These are phyloP conservation scores for Pseudolaguvia tuberculata DNA, from an alignment of 2,113 vertebrate genomes.

Conservation along the genomic window DNA sequence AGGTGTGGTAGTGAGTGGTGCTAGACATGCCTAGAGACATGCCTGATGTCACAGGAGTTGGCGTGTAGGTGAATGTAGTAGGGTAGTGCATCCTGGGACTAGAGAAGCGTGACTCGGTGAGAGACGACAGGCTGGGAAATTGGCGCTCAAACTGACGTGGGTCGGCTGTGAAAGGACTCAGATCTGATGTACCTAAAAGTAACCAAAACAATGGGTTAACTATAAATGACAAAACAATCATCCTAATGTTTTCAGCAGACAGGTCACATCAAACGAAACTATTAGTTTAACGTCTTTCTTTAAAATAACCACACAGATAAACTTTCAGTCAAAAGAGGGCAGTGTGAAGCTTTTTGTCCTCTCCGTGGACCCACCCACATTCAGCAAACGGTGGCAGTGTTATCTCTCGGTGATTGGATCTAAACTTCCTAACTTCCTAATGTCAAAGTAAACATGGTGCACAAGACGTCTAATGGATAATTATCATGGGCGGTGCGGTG, in stretches of 20 bases:
- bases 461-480: not conserved
- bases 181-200: conserved; percentile 89
- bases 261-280: not conserved
- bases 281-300: not conserved
- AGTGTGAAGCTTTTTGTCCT: conserved; percentile 8
- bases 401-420: conserved; percentile 1
- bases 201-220: not conserved
- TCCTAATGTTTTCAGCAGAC: not conserved
- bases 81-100: conserved; percentile 99
- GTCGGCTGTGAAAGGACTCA: conserved; percentile 88
- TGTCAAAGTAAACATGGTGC: conserved; percentile 28
- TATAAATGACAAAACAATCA: no score
- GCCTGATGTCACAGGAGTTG: conserved; percentile 90
- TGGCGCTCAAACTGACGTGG: conserved; percentile 78
- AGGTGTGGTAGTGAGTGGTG: conserved; percentile 98
- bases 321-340: conserved; percentile 33
- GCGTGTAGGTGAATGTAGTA: conserved; percentile 95
- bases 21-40: conserved; percentile 84
- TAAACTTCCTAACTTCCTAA: conserved; percentile 10
- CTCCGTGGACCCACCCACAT: not conserved
- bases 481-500: no score
- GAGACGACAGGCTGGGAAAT: conserved; percentile 93
- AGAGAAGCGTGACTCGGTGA: conserved; percentile 94
- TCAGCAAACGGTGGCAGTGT: not conserved
- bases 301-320: no score